These are phyloP conservation scores for Azemiops feae DNA, from an alignment of 2,113 vertebrate species.

Conservation along the genomic window DNA sequence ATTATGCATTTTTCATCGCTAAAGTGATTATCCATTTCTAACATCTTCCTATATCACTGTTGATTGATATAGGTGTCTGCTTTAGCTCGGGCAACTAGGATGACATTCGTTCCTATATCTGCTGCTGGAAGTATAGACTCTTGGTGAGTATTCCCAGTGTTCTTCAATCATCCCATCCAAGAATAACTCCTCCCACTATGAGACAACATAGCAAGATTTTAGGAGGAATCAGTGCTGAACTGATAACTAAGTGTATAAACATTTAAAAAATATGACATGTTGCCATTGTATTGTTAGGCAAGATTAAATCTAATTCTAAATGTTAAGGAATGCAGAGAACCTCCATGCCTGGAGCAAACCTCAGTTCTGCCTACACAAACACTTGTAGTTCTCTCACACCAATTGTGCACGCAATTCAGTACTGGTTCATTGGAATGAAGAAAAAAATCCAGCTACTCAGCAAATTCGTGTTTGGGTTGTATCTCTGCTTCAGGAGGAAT, in stretches of 20 bases:
- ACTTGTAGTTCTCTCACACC: neutral
- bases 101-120: neutral
- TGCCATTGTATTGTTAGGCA: neutral
- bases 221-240: neutral
- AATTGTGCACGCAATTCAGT: neutral
- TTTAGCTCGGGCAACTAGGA: neutral
- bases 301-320: neutral
- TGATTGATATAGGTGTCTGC: neutral
- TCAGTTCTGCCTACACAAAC: neutral
- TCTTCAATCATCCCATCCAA: neutral
- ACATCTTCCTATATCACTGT: neutral
- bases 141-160: neutral
- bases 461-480: neutral
- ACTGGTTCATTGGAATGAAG: neutral
- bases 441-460: neutral
- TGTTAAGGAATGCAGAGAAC: neutral
- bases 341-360: neutral
- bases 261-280: neutral
- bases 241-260: neutral
- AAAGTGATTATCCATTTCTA: neutral
- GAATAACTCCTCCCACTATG: neutral
- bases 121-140: neutral
- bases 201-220: neutral
- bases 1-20: neutral
- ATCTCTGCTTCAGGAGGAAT: neutral